These are phyloP conservation scores for Eremophila alpestris DNA, from an alignment of 2,797 vertebrate genomes.

Conservation along the genomic window DNA sequence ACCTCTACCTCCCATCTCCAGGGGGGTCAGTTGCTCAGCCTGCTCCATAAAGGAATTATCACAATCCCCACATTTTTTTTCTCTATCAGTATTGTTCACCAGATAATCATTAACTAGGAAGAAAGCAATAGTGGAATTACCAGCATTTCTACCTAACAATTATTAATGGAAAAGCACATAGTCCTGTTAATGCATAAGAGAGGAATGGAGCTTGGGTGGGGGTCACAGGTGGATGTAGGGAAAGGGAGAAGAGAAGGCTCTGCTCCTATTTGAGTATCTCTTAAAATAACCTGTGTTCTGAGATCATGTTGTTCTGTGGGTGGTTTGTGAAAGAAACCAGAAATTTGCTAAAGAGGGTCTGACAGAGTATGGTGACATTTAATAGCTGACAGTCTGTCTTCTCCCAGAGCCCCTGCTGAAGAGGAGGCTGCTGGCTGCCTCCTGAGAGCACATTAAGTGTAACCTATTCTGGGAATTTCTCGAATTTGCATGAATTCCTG, in stretches of 20 bases:
- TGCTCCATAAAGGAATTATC: not conserved
- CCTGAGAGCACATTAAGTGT: not conserved
- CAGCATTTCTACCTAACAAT: not conserved
- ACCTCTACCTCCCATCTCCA: not conserved
- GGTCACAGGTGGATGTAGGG: not conserved
- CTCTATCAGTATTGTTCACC: not conserved
- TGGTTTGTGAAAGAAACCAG: constrained; percentile 9
- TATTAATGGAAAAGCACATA: not conserved
- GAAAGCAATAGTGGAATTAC: not conserved
- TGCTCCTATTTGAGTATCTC: not conserved
- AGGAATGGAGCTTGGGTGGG: not conserved
- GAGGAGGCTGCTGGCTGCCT: constrained; percentile 39
- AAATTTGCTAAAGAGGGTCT: not conserved
- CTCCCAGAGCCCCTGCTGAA: not conserved
- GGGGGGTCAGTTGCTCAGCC: not conserved
- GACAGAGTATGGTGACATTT: not conserved
- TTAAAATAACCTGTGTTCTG: constrained; percentile 4
- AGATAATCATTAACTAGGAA: not conserved
- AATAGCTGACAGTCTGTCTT: constrained; percentile 12
- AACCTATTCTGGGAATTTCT: constrained; percentile 23
- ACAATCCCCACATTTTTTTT: not conserved
- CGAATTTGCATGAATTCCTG: constrained; percentile 6
- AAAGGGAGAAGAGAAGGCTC: not conserved
- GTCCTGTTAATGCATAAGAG: not conserved
- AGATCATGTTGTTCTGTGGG: not conserved